phyloP scores from a whole-genome alignment of 1,140 invertebrate genomes.

The Drosophila tristis region DNA sequence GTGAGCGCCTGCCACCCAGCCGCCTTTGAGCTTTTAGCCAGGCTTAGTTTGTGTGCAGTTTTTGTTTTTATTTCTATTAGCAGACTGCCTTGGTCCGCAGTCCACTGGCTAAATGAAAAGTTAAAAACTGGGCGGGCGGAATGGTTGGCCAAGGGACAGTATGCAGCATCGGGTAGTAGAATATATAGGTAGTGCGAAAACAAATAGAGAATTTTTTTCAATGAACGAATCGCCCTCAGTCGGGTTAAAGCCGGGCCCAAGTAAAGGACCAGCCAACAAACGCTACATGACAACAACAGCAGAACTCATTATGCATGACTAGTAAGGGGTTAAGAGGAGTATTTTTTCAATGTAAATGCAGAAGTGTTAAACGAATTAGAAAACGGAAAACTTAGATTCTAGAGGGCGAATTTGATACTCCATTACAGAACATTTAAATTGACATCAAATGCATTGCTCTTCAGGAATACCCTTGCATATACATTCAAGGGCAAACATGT shows the following conservation, averaged over 20 bases:
- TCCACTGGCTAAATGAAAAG: slow-evolving; percentile 75
- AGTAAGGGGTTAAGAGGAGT: too few species aligned
- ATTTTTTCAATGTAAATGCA: too few species aligned
- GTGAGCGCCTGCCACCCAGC: slow-evolving; percentile 16
- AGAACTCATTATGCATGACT: slow-evolving; percentile 13
- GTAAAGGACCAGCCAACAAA: slow-evolving; percentile 7
- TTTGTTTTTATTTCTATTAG: slow-evolving; percentile 82
- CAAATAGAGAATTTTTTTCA: slow-evolving; percentile 52
- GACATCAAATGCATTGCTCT: too few species aligned
- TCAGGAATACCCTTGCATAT: too few species aligned
- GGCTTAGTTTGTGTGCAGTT: slow-evolving; percentile 78
- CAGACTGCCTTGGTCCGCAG: slow-evolving; percentile 65
- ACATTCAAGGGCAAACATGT: too few species aligned
- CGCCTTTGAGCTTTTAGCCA: slow-evolving; percentile 79
- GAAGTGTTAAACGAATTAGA: too few species aligned
- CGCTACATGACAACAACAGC: slow-evolving; percentile 8
- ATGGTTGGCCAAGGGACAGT: neutral
- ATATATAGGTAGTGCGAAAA: slow-evolving; percentile 19
- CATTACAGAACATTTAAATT: too few species aligned
- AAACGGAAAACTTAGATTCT: too few species aligned
- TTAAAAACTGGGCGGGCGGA: slow-evolving; percentile 18
- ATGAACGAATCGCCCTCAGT: slow-evolving; percentile 49
- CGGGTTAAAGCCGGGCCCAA: neutral
- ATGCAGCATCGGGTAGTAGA: slow-evolving; percentile 18
- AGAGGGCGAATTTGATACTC: too few species aligned